Evolutionary conservation across 2,113 vertebrate genomes (phyloP), one percentile per base, ranked within the genome.

Genomic region (Scortum barcoo): DNA sequence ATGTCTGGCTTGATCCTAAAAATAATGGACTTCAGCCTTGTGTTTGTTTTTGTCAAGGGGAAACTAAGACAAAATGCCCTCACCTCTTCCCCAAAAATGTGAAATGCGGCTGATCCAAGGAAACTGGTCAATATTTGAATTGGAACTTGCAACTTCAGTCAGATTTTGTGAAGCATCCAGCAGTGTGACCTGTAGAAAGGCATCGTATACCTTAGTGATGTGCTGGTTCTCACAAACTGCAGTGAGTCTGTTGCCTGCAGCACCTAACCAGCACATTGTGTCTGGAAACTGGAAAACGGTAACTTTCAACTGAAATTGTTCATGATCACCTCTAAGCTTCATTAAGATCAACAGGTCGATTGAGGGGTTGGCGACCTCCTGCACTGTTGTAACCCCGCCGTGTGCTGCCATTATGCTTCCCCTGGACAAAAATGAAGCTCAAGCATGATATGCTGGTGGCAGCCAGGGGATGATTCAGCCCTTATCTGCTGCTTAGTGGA

Each of bases 401-500:
- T 38, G 7, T 48, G 46, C 60, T 0, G 11, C 28, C 36, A 46
- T 26, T 20, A 24, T 30, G 44, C 42, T 72, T 13, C n/a, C 6
- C 0, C 20, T 24, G 26, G 30, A 75, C 30, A 36, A 24, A 74
- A 62, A 8, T 1, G 6, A 24, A 53, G 48, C 33, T 62, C 19
- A 30, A 30, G 51, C 24, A 24, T 3, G 11, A 19, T 30, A 36
- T n/a, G 51, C 20, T n/a, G 20, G 17, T 50, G 5, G 10, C 28
- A 33, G 46, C 19, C 10, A 48, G 11, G 16, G 16, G 42, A 36
- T 71, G 28, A 68, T 72, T 69, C 53, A 38, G 10, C 50, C 38
- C 24, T 60, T 62, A 72, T 78, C 44, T 82, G 38, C 75, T n/a
- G 60, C 70, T 69, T 9, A 2, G 42, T 24, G 71, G 40, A 68